Evolutionary conservation across 2,113 vertebrate species (phyloP), one percentile per base, ranked within the genome.

Genomic region (Chaenocephalus aceratus): DNA sequence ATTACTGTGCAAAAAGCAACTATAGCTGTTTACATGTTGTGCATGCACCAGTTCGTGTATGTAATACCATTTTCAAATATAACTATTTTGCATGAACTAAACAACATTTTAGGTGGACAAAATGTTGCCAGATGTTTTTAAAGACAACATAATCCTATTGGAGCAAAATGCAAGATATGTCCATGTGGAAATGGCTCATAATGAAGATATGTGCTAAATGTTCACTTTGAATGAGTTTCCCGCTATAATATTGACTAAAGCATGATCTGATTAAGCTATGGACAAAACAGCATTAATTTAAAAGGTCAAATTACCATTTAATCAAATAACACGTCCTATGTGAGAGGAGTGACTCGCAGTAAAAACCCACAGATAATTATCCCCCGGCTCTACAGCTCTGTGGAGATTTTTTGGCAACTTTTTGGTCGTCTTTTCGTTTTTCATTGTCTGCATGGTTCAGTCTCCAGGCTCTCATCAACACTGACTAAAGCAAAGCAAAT

Each of bases 1-100:
- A 16, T 45, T 63, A n/a, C 41, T 16, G 49, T 64, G 7, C 65
- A 79, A 77, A 70, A 88, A 81, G 73, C 44, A 44, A 23, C 26
- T 48, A 7, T 51, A 63, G 48, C 48, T 85, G 79, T 89, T 86
- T 77, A 30, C 23, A 76, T 74, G 72, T 16, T 1, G 52, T 57
- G 60, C 36, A 59, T 60, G 21, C n/a, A 15, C 72, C 14, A 49
- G 59, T 30, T 30, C 3, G 62, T 72, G 57, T 16, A 1, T 23
- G 23, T 48, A n/a, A 41, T 69, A 12, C 9, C 34, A 10, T 60
- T 6, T 3, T 30, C 13, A 53, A 2, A 3, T 36, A 16, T 5
- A 34, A 41, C 44, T 12, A 3, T 41, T 73, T 72, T n/a, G n/a
- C 3, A 63, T 7, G 0, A 67, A 16, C 3, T 52, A 6, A 49